Evolutionary conservation across 2,113 vertebrate genomes (phyloP).

Genomic region (Callipepla squamata): DNA sequence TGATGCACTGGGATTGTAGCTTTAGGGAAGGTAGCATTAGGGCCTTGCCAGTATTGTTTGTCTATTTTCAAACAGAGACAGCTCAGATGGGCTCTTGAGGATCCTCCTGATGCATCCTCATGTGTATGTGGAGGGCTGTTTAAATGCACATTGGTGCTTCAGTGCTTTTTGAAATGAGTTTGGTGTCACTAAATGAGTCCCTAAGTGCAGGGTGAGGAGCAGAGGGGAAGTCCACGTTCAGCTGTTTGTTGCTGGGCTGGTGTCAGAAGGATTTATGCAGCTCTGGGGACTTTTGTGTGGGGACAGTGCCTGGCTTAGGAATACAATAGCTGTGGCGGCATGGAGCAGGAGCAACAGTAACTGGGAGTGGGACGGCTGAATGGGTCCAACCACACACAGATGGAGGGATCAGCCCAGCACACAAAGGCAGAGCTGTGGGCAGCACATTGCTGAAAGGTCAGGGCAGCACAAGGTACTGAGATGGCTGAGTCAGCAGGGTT

Average conservation of each 20-base stretch:
- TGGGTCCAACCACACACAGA: slow-evolving; percentile 74
- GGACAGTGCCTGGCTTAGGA: slow-evolving; percentile 66
- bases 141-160: background rate
- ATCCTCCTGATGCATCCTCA: background rate
- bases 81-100: background rate
- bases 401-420: slow-evolving; percentile 75
- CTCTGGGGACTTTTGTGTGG: slow-evolving; percentile 78
- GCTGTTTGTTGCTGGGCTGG: slow-evolving; percentile 70
- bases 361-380: slow-evolving; percentile 30
- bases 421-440: slow-evolving; percentile 82
- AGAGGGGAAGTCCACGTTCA: slow-evolving; percentile 59
- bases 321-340: slow-evolving; percentile 72
- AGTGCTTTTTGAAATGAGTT: slow-evolving; percentile 31
- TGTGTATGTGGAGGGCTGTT: fast-evolving
- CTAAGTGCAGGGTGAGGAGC: background rate
- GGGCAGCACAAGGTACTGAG: slow-evolving; percentile 54
- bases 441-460: slow-evolving; percentile 77
- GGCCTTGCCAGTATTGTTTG: background rate
- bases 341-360: slow-evolving; percentile 33
- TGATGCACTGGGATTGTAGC: background rate
- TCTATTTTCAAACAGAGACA: background rate
- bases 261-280: slow-evolving; percentile 80
- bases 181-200: slow-evolving; percentile 51
- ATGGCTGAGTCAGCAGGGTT: background rate
- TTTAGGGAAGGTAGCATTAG: background rate